Evolutionary conservation across 2,797 vertebrate species (phyloP), one percentile per base, ranked within the genome.

Genomic region (Sebastes dallii): DNA sequence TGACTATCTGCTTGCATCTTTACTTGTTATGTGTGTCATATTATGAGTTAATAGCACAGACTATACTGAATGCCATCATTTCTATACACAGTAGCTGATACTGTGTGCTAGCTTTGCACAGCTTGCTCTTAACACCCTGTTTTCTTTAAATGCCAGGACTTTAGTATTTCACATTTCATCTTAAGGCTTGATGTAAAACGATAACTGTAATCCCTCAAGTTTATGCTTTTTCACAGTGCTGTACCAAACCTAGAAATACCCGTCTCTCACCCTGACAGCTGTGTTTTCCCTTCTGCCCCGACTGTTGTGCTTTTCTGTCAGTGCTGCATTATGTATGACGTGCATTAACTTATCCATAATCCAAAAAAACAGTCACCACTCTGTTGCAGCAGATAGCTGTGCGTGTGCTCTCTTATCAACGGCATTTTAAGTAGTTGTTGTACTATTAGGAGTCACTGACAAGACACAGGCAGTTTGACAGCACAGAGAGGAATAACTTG

Each of bases 331-430:
- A 69, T 78, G 61, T 59, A 81, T 85, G 36, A 71, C 39, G 62
- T 65, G 74, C 86, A 86, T 87, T 78, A 86, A 88, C 71, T 71
- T 78, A 81, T 82, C 75, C 36, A 52, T 77, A 81, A 87, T 78
- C 73, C 70, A 20, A 78, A 67, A 59, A 69, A 66, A 64, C 81
- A 74, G 52, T 72, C 82, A 78, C 54, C 78, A 32, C 68, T 64
- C 52, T 20, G 54, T 69, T 62, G 61, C 25, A 24, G 65, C 58
- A 74, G 70, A 84, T 65, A 76, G 50, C 52, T 69, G 14, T 66
- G 22, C 66, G 27, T 71, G 14, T 65, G 79, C 32, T 67, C 61
- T 77, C 69, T 80, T 81, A 83, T 91, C 75, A 46, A 1, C 67
- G 34, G 64, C 39, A 59, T 84, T 86, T 80, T 72, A 75, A 78